Percentiles rank a stretch among this genome's conserved stretches.
These are phyloP conservation scores for Catharus fuscescens DNA, from an alignment of 2,113 vertebrate species.

Conservation along the genomic window DNA sequence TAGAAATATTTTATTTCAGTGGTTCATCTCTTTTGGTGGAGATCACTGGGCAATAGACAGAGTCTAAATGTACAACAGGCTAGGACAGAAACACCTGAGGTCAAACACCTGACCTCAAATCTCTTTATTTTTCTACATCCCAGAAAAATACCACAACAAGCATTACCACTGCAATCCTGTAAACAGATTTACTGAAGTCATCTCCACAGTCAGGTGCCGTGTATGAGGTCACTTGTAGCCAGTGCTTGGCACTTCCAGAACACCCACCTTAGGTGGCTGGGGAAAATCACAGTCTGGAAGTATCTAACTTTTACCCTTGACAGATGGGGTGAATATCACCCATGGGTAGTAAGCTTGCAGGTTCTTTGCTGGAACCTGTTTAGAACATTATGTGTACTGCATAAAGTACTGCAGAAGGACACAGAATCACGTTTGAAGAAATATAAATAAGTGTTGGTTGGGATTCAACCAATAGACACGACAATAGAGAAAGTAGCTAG, in stretches of 20 bases:
- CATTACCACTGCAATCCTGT: not conserved
- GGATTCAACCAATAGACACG: not conserved
- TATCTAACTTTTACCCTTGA: not conserved
- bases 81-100: not conserved
- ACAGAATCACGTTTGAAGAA: not conserved
- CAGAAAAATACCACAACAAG: not conserved
- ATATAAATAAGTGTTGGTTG: not conserved
- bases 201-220: not conserved
- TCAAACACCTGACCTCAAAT: not conserved
- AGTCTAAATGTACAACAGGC: not conserved
- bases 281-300: not conserved
- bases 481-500: not conserved
- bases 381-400: not conserved
- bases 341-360: not conserved
- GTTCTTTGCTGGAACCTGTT: not conserved
- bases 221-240: not conserved
- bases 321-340: not conserved
- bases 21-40: not conserved
- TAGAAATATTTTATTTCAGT: not conserved
- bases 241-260: not conserved
- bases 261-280: fast-evolving
- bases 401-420: not conserved
- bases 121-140: not conserved
- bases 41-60: not conserved
- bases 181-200: not conserved